A percentile compares a stretch with the other conserved stretches of the same genome.
Conservation (phyloP, 2,797 vertebrate species). For the Xiphorhynchus erythropygius region DNA sequence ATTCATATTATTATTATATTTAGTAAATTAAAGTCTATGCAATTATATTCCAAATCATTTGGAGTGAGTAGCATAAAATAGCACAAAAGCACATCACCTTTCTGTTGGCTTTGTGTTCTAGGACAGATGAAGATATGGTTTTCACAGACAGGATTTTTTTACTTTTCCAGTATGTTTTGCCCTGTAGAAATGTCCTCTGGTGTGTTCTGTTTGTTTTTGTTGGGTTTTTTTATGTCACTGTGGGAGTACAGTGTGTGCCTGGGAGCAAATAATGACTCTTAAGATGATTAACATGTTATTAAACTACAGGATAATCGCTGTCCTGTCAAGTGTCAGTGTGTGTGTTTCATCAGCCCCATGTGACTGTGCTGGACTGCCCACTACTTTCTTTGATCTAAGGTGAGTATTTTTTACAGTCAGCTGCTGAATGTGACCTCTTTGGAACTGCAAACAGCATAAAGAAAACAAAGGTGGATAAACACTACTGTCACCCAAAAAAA, state of each 20-base stretch:
- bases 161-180: not conserved
- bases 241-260: not conserved
- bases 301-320: slow-evolving; percentile 56
- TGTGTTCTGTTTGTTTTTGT: not conserved
- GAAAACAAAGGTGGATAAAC: not conserved
- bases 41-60: not conserved
- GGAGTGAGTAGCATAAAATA: not conserved
- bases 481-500: fast-evolving
- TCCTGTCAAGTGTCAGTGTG: slow-evolving; percentile 20
- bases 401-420: not conserved
- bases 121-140: not conserved
- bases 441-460: not conserved
- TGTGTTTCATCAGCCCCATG: slow-evolving; percentile 24
- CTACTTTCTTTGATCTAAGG: not conserved
- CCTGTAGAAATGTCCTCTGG: not conserved
- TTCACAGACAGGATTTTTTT: not conserved
- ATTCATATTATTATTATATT: not conserved
- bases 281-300: slow-evolving; percentile 66
- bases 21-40: not conserved
- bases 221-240: not conserved
- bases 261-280: slow-evolving; percentile 23
- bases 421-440: not conserved
- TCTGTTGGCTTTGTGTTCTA: not conserved
- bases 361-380: not conserved
- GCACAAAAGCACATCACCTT: not conserved